Base-by-base conservation (phyloP, 1,140 invertebrate genomes). In the Drosophila ercepeae region DNA sequence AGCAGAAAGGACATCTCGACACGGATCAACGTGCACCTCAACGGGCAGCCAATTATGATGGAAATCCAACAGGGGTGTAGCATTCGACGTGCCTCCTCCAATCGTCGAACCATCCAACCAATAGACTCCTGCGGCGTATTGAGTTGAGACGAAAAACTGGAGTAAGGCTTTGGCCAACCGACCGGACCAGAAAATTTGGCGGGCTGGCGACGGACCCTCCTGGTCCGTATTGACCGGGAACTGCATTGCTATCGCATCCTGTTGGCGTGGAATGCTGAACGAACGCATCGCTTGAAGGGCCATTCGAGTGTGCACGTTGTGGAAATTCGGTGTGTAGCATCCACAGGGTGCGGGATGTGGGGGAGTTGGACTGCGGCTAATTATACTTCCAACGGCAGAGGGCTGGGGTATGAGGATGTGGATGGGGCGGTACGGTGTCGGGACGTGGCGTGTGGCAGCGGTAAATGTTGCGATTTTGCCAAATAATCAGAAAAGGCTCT, bases 401-500 rank as follows among this genome's bases (percentile, higher is more conserved):
- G 21, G 41, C 18, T 6, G 4, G 7, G 45, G 48, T 41, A 46
- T 21, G 45, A 58, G 45, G 21, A n/a, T 18, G 18, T 6, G 23
- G 8, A n/a, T 1, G 21, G 34, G 6, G 11, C 11, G 57, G 16
- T 27, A 27, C 25, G 29, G 16, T 18, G 57, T 39, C 14, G 13
- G 14, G 8, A 11, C 3, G 3, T n/a, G 34, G 34, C 36, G 45
- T 34, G 46, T 36, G 68, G 69, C 59, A 60, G 74, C 71, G 75
- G 75, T 75, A 86, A 86, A 75, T 72, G 79, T 61, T 79, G 45
- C 82, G 61, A 81, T 88, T 88, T 77, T 86, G 81, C 81, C 75
- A 88, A 86, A 86, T 88, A 86, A 86, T 86, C 81, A 88, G 77
- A 86, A 86, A 88, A 86, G 64, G 63, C 82, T 81, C 60, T 70